A percentile compares a stretch with the other conserved stretches of the same genome.
phyloP scores from a whole-genome alignment of 2,797 vertebrate genomes.

The Scomberomorus guttatus region DNA sequence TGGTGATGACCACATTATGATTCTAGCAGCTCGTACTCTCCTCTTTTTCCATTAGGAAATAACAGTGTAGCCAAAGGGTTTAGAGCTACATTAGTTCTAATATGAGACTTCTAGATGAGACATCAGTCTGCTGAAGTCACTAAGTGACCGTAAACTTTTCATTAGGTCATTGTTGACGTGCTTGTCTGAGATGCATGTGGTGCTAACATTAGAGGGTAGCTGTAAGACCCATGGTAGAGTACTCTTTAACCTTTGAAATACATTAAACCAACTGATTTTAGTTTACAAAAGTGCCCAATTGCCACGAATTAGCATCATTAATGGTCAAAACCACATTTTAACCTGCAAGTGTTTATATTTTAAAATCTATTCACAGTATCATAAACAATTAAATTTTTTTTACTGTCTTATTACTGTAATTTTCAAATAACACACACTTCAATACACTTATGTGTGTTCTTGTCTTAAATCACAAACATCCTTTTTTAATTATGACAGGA shows the following conservation, averaged over 20 bases:
- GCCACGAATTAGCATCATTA: background rate
- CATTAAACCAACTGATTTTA: background rate
- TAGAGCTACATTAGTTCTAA: slow-evolving; percentile 55
- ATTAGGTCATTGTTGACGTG: slow-evolving; percentile 27
- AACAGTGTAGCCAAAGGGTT: slow-evolving; percentile 35
- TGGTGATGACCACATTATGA: slow-evolving; percentile 59
- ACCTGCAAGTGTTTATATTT: no score
- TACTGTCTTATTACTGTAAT: background rate
- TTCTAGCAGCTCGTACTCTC: slow-evolving; percentile 39
- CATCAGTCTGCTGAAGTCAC: slow-evolving; percentile 26
- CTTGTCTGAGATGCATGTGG: background rate
- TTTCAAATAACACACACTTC: background rate
- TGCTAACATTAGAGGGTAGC: slow-evolving; percentile 9
- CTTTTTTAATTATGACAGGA: background rate
- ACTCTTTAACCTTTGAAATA: slow-evolving; percentile 1
- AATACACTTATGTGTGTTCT: no score
- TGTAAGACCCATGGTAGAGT: slow-evolving; percentile 10
- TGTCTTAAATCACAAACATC: background rate
- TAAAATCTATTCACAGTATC: no score
- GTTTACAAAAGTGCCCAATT: background rate
- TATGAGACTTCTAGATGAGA: slow-evolving; percentile 45
- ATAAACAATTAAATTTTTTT: no score
- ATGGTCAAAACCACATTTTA: background rate
- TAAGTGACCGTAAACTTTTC: slow-evolving; percentile 38
- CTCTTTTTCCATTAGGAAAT: slow-evolving; percentile 54